Conservation (phyloP, 2,113 vertebrate species). For the Hippolais icterina region DNA sequence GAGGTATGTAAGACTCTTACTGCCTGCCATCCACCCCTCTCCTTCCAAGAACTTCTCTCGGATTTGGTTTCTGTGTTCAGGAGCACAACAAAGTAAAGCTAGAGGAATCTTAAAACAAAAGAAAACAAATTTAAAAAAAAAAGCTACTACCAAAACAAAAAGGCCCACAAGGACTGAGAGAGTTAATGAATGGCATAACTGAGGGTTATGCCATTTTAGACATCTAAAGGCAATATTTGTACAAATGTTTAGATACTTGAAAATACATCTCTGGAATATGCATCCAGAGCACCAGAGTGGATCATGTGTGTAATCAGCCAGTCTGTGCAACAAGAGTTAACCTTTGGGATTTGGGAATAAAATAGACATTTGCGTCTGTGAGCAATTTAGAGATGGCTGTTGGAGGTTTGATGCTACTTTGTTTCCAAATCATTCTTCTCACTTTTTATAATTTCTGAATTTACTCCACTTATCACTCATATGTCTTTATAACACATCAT, state of each 20-base stretch:
- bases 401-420: not conserved
- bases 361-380: not conserved
- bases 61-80: not conserved
- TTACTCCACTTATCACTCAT: not conserved
- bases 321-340: not conserved
- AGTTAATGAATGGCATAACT: not conserved
- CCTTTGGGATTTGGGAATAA: not conserved
- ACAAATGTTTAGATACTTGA: not conserved
- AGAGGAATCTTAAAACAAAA: not conserved
- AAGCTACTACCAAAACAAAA: too few species aligned
- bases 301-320: not conserved
- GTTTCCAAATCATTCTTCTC: not conserved
- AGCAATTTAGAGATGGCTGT: not conserved
- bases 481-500: not conserved
- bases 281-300: not conserved
- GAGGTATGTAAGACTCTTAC: conserved; percentile 61
- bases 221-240: not conserved
- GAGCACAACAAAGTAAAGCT: not conserved
- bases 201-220: not conserved
- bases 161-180: not conserved
- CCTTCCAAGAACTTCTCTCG: not conserved
- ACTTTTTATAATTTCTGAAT: not conserved
- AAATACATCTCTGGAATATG: not conserved
- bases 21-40: not conserved
- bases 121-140: not conserved